phyloP scores from a whole-genome alignment of 2,888 invertebrate species.

The Actias luna region DNA sequence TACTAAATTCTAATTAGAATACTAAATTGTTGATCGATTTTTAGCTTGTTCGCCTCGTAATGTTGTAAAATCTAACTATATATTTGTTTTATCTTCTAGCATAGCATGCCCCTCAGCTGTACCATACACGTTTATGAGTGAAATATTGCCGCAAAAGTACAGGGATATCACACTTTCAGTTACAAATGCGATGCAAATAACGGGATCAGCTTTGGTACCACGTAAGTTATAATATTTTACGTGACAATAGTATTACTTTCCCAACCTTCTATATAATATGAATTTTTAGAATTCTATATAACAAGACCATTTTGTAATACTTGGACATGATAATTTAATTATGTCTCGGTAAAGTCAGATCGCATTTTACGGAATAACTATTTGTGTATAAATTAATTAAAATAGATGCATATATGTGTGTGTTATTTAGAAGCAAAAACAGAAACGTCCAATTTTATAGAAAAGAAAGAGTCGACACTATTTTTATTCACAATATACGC shows the following conservation, averaged over 20 bases:
- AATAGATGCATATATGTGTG: too few species aligned
- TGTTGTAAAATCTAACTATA: neutral
- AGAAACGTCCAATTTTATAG: too few species aligned
- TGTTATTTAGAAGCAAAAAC: too few species aligned
- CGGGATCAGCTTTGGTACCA: constrained; percentile 64
- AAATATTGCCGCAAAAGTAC: constrained; percentile 62
- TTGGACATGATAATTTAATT: too few species aligned
- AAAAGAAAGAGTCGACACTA: too few species aligned
- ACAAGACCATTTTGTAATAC: too few species aligned
- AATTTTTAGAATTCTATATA: neutral
- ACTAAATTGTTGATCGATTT: neutral
- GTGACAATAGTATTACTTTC: neutral
- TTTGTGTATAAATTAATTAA: too few species aligned
- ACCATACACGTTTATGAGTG: constrained; percentile 72
- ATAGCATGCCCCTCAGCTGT: constrained; percentile 70
- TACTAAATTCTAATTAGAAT: neutral
- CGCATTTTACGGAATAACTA: too few species aligned
- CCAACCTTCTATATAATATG: neutral
- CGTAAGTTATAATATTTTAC: constrained; percentile 48
- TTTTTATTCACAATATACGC: too few species aligned
- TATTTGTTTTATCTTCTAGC: constrained; percentile 42
- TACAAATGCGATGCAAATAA: constrained; percentile 67
- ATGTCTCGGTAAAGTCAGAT: too few species aligned
- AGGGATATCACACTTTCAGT: constrained; percentile 65
- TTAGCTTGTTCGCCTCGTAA: neutral